phyloP scores from a whole-genome alignment of 1,140 invertebrate genomes.

The Heliconius congener region DNA sequence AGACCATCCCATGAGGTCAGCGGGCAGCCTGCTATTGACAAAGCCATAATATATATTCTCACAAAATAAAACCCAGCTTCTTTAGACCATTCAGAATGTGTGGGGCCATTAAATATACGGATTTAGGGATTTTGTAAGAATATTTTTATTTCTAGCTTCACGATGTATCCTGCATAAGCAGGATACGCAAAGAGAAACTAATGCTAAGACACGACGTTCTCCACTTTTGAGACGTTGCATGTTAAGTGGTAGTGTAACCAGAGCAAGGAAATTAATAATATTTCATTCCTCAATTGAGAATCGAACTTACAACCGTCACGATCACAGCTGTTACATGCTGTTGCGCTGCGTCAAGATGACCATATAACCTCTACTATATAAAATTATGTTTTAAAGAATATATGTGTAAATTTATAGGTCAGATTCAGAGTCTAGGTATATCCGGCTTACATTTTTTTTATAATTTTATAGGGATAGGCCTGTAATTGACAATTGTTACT shows the following conservation, averaged over 20 bases:
- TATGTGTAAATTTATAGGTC: too few species aligned
- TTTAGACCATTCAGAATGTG: constrained; percentile 1
- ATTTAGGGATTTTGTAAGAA: background rate
- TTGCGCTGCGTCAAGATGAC: too few species aligned
- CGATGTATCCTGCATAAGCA: background rate
- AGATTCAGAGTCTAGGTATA: too few species aligned
- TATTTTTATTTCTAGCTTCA: background rate
- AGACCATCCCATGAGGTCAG: constrained; percentile 21
- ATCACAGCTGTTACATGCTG: background rate
- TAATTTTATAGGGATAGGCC: too few species aligned
- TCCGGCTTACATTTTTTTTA: too few species aligned
- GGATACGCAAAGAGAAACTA: background rate
- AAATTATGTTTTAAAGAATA: background rate
- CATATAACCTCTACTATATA: too few species aligned
- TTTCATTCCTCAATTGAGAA: too few species aligned
- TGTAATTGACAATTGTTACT: too few species aligned
- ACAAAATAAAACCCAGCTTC: constrained; percentile 32
- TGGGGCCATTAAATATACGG: constrained; percentile 8
- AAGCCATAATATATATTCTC: constrained; percentile 30
- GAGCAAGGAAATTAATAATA: too few species aligned
- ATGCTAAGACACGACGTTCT: background rate
- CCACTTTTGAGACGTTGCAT: background rate
- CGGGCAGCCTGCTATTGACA: constrained; percentile 25
- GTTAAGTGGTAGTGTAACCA: background rate
- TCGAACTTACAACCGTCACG: background rate